Evolutionary conservation across 2,113 vertebrate species (phyloP).

Genomic region (Merops nubicus): DNA sequence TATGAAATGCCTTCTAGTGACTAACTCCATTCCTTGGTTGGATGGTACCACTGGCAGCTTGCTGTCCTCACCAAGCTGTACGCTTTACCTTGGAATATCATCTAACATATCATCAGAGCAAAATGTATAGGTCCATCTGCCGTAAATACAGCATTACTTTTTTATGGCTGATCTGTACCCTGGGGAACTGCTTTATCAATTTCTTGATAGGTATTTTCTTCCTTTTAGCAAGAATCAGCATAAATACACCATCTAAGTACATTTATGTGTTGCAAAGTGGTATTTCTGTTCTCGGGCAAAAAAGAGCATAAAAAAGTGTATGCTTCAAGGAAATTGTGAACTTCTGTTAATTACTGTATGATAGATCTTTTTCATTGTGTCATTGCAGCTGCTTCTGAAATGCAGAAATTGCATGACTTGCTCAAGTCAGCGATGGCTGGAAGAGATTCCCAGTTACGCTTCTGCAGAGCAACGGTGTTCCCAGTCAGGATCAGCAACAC

Average conservation of each 20-base stretch:
- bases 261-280: neutral
- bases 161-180: neutral
- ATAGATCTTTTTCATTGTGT: neutral
- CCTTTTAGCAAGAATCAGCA: neutral
- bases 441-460: neutral
- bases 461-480: neutral
- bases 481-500: neutral
- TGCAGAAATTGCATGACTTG: neutral
- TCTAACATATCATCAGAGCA: conserved; percentile 10
- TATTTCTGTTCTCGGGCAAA: neutral
- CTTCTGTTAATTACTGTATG: neutral
- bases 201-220: neutral
- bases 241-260: neutral
- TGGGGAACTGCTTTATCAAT: neutral
- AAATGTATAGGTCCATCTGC: conserved; percentile 71
- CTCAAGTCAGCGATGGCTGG: neutral
- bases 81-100: neutral
- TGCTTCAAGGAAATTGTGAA: neutral
- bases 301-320: neutral
- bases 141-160: conserved; percentile 21
- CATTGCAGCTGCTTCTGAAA: neutral
- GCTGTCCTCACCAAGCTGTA: neutral
- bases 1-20: neutral
- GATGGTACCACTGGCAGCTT: neutral
- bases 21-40: neutral